Evolutionary conservation across 2,797 vertebrate species (phyloP).

Genomic region (Hypotaenidia philippensis): DNA sequence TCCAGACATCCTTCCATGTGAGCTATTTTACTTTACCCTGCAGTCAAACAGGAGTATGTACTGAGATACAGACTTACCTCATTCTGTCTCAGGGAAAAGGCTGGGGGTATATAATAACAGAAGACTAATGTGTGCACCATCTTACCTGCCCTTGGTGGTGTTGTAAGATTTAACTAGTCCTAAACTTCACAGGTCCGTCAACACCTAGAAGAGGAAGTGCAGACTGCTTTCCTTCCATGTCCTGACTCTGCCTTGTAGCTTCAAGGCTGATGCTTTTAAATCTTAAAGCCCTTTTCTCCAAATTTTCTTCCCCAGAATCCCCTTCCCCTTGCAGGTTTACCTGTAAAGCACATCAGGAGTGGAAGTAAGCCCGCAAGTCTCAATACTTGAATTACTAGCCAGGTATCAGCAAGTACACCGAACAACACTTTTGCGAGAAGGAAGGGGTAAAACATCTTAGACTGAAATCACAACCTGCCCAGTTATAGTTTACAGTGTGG

Average conservation of each 20-base stretch:
- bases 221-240: not conserved
- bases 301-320: not conserved
- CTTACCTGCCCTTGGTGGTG: not conserved
- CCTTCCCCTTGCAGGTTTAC: conserved; percentile 5
- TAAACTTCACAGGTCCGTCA: not conserved
- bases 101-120: not conserved
- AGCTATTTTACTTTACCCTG: not conserved
- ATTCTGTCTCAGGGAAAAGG: not conserved
- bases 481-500: not conserved
- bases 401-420: conserved; percentile 1
- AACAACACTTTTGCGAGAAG: conserved; percentile 41
- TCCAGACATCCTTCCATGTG: not conserved
- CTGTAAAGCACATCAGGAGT: conserved; percentile 39
- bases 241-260: not conserved
- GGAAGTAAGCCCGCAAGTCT: conserved; percentile 20
- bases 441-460: conserved; percentile 38
- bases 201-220: not conserved
- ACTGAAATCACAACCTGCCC: conserved; percentile 36
- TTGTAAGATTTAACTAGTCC: not conserved
- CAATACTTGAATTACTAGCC: conserved; percentile 24
- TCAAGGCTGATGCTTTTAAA: not conserved
- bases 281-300: not conserved
- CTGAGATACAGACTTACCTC: not conserved
- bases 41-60: not conserved
- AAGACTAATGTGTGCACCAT: not conserved